These are phyloP conservation scores for Colossoma macropomum DNA, from an alignment of 2,113 vertebrate genomes.

Conservation along the genomic window DNA sequence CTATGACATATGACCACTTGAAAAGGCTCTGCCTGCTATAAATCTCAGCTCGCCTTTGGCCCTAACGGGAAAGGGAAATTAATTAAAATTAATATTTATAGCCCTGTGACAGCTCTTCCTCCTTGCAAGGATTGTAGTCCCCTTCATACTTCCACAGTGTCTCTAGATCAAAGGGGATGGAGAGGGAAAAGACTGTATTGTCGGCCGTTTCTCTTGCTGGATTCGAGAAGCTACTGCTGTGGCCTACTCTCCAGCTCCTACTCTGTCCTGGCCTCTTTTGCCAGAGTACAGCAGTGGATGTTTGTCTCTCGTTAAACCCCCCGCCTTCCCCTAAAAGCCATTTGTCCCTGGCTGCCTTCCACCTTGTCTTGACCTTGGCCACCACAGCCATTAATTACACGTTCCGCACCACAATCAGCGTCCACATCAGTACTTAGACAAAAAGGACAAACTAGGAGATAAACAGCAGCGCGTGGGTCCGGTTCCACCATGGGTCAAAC, in stretches of 20 bases:
- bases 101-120: conserved; percentile 23
- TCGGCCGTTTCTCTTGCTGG: neutral
- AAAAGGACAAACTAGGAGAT: conserved; percentile 32
- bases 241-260: neutral
- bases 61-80: conserved; percentile 30
- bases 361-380: conserved; percentile 48
- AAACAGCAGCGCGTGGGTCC: conserved; percentile 24
- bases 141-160: neutral
- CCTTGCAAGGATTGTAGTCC: neutral
- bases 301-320: conserved; percentile 33
- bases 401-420: conserved; percentile 13
- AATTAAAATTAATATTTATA: conserved; percentile 52
- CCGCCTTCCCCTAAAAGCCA: conserved; percentile 24
- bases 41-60: conserved; percentile 33
- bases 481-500: conserved; percentile 27
- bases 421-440: conserved; percentile 36
- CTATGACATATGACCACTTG: conserved; percentile 43
- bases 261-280: neutral
- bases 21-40: conserved; percentile 21
- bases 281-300: conserved; percentile 28
- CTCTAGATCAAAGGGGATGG: neutral
- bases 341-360: conserved; percentile 43
- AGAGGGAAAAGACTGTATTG: neutral
- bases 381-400: conserved; percentile 45
- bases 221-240: neutral